phyloP scores from a whole-genome alignment of 92 coral and sea anemone genomes.

The Phymanthus crucifer region DNA sequence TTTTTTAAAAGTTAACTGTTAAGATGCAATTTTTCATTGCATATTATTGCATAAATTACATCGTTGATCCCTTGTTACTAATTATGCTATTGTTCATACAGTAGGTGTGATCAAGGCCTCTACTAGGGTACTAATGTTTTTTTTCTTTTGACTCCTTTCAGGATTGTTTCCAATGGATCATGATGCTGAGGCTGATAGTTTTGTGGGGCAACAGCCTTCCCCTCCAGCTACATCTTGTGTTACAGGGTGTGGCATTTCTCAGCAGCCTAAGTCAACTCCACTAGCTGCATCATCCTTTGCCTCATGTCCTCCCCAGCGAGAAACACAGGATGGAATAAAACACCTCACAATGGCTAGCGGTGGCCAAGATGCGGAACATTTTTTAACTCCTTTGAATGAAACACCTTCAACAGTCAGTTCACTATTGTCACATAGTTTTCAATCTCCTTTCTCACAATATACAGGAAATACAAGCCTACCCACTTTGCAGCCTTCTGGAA shows the following conservation, averaged over 20 bases:
- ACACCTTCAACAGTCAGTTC: slow-evolving; percentile 11
- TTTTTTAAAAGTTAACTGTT: too few species aligned
- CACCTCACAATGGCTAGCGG: slow-evolving; percentile 42
- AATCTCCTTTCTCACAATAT: slow-evolving; percentile 37
- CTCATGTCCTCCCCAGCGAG: slow-evolving; percentile 10
- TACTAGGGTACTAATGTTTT: neutral
- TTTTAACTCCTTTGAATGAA: slow-evolving; percentile 50
- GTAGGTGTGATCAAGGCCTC: too few species aligned
- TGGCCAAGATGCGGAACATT: slow-evolving; percentile 39
- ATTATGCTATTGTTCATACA: too few species aligned
- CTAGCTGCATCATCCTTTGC: slow-evolving; percentile 12
- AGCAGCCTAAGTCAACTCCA: slow-evolving; percentile 1
- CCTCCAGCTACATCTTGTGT: slow-evolving; percentile 46
- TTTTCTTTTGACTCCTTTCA: neutral
- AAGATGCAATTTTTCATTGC: too few species aligned
- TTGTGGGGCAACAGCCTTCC: slow-evolving; percentile 74
- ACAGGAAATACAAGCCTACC: slow-evolving; percentile 15
- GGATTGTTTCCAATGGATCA: slow-evolving; percentile 43
- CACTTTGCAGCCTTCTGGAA: neutral
- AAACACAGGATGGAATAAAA: slow-evolving; percentile 19
- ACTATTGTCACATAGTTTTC: slow-evolving; percentile 18
- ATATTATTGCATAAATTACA: too few species aligned
- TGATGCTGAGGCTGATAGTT: slow-evolving; percentile 77
- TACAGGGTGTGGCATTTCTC: slow-evolving; percentile 19
- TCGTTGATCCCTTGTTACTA: too few species aligned